Evolutionary conservation across 2,797 vertebrate species (phyloP).

Genomic region (Spinus olivaceus): DNA sequence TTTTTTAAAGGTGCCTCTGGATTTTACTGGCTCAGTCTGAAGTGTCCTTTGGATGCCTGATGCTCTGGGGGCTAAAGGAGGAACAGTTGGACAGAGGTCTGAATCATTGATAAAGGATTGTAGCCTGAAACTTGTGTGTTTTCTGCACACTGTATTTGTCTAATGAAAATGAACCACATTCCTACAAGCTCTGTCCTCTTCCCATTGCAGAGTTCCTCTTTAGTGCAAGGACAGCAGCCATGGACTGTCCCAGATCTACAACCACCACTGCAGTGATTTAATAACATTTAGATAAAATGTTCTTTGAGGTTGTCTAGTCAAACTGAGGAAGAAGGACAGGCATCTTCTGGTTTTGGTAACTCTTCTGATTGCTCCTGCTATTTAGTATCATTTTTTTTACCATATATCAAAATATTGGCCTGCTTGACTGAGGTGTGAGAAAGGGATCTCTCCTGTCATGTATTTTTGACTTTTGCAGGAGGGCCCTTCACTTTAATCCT

Average conservation of each 20-base stretch:
- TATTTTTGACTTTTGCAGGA: background rate
- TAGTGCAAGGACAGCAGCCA: background rate
- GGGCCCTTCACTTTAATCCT: background rate
- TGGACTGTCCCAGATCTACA: background rate
- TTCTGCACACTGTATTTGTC: background rate
- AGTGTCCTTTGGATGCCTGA: background rate
- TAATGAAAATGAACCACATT: background rate
- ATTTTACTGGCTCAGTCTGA: background rate
- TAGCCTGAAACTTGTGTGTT: background rate
- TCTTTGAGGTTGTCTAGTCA: background rate
- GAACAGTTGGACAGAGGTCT: background rate
- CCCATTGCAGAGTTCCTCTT: background rate
- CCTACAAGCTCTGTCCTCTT: background rate
- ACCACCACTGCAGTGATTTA: background rate
- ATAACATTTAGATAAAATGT: background rate
- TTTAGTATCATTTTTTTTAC: background rate
- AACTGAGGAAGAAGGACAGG: background rate
- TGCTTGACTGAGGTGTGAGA: background rate
- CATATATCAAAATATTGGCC: background rate
- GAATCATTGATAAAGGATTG: background rate
- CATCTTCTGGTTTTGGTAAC: background rate
- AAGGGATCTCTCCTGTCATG: background rate
- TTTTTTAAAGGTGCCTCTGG: background rate
- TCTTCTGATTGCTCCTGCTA: background rate
- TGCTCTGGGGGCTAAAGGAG: background rate